Evolutionary conservation across 2,113 vertebrate genomes (phyloP).

Genomic region (Ranitomeya variabilis): DNA sequence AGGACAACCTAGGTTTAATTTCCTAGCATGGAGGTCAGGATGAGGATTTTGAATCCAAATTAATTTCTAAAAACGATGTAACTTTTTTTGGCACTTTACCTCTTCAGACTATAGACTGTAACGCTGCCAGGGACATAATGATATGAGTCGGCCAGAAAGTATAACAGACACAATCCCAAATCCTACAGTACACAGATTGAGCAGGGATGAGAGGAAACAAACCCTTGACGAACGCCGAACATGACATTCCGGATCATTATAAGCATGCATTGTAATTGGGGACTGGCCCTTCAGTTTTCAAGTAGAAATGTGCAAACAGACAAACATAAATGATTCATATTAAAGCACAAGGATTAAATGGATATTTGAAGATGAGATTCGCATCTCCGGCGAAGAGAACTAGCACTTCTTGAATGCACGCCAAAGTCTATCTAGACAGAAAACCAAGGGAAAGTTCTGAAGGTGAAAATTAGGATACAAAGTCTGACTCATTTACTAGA

Average conservation of each 20-base stretch:
- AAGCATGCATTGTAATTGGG: conserved; percentile 25
- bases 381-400: neutral
- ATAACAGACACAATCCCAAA: conserved; percentile 20
- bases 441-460: conserved; percentile 27
- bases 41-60: neutral
- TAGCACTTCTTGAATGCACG: neutral
- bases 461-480: conserved; percentile 46
- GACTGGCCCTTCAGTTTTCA: neutral
- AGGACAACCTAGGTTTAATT: neutral
- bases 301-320: conserved; percentile 8
- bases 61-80: neutral
- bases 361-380: conserved; percentile 30
- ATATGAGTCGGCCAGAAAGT: conserved; percentile 1
- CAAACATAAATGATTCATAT: conserved; percentile 40
- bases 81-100: neutral
- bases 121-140: neutral
- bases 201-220: conserved; percentile 11
- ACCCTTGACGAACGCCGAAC: conserved; percentile 10
- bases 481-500: conserved; percentile 39
- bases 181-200: conserved; percentile 28
- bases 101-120: neutral
- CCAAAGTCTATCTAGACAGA: conserved; percentile 16
- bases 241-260: conserved; percentile 5
- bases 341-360: conserved; percentile 29
- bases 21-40: neutral